Percentiles rank a stretch among this genome's conserved stretches.
Evolutionary conservation across 2,888 invertebrate genomes (phyloP).

Genomic region (Troides aeacus): DNA sequence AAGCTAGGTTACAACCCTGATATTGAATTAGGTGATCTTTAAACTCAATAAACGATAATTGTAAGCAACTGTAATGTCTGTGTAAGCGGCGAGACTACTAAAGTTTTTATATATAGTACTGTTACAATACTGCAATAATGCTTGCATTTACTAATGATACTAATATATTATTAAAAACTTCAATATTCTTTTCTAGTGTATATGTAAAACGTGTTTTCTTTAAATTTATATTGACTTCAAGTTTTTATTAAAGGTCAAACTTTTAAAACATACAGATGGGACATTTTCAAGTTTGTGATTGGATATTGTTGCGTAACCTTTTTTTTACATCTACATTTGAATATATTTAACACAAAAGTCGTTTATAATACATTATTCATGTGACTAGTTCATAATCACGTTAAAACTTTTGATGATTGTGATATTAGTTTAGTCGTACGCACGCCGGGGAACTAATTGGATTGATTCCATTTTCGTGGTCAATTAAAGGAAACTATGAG

Average conservation of each 20-base stretch:
- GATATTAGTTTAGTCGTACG: slow-evolving; percentile 50
- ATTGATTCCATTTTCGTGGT: slow-evolving; percentile 32
- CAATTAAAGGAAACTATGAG: slow-evolving; percentile 33
- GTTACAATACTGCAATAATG: neutral
- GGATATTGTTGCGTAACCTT: slow-evolving; percentile 47
- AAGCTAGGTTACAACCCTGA: slow-evolving; percentile 9
- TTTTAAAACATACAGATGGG: slow-evolving; percentile 39
- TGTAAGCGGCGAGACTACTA: slow-evolving; percentile 12
- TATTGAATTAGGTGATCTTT: slow-evolving; percentile 16
- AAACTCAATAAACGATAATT: slow-evolving; percentile 22
- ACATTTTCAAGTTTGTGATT: slow-evolving; percentile 29
- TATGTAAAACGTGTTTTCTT: slow-evolving; percentile 12
- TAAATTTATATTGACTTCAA: slow-evolving; percentile 16
- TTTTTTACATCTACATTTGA: slow-evolving; percentile 39
- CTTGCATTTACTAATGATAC: neutral
- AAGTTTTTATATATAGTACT: neutral
- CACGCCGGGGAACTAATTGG: slow-evolving; percentile 35
- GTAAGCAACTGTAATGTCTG: slow-evolving; percentile 2
- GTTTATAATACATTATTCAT: slow-evolving; percentile 59
- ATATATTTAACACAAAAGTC: slow-evolving; percentile 44
- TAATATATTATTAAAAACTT: neutral
- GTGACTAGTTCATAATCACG: slow-evolving; percentile 38
- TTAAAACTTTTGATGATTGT: slow-evolving; percentile 50
- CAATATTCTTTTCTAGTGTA: neutral
- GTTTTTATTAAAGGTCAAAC: slow-evolving; percentile 31